Evolutionary conservation across 2,113 vertebrate genomes (phyloP), one percentile per base, ranked within the genome.

Genomic region (Hipposideros armiger): DNA sequence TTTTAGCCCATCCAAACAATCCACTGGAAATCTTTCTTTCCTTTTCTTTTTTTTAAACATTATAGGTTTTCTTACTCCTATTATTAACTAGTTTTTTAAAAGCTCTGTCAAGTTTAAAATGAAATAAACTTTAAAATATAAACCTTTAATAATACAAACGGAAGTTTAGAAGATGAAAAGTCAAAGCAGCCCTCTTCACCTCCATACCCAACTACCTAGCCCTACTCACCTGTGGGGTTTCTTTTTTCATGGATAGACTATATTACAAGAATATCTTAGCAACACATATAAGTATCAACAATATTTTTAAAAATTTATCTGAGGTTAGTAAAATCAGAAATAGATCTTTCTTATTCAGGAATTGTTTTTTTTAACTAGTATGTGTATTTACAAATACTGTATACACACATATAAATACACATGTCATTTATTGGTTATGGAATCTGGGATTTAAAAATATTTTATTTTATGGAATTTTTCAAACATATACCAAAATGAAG

Each of bases 301-400:
- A 69, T 70, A 50, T 77, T 84, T 50, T 70, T 84, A 50, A 84
- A 50, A 74, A 66, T 56, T 56, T 45, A 88, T 40, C 77, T 84
- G 78, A 77, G 32, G 42, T 85, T 42, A 60, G 40, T 36, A 90
- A 69, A 90, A 85, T 90, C 70, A 77, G 32, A 83, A 85, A 78
- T 32, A 85, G 14, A n/a, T 50, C 15, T 83, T n/a, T 20, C 32
- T 67, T 47, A 52, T 32, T 90, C 40, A 52, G 80, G 19, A 90
- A 90, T 77, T 20, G 30, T 52, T 85, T 58, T 58, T 36, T 69
- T 66, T 26, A 11, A 50, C 30, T 69, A 28, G 30, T 69, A 62
- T 2, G 26, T 20, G 2, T 56, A 32, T 90, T 54, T 80, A 69
- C 42, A 54, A 69, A 32, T 67, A 20, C 8, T 52, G 50, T 54